These are phyloP conservation scores for Auanema sp. DNA, from an alignment of 2,888 invertebrate species.

Conservation along the genomic window DNA sequence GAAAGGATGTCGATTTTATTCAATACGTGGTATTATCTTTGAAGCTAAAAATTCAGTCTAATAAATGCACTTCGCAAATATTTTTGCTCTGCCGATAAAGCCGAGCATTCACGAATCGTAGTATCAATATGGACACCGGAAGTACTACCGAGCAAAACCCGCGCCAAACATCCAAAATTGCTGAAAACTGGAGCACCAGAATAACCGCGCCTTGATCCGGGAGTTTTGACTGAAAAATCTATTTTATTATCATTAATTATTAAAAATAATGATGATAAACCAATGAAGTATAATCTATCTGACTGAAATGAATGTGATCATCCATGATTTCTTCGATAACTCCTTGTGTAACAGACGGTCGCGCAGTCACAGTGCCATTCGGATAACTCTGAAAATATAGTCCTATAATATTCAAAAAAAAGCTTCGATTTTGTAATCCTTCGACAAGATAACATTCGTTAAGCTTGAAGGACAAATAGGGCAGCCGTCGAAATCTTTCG, in stretches of 20 bases:
- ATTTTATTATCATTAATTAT: conserved; percentile 1
- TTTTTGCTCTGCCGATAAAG: conserved; percentile 1
- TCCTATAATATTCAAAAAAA: too few species aligned
- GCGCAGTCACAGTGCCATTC: not conserved
- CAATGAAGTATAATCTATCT: not conserved
- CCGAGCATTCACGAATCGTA: not conserved
- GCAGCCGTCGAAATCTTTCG: too few species aligned
- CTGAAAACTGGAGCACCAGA: conserved; percentile 6
- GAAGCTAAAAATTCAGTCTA: too few species aligned
- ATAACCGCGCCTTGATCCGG: not conserved
- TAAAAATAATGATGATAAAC: not conserved
- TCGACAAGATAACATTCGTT: too few species aligned
- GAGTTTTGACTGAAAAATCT: not conserved
- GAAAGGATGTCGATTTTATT: too few species aligned
- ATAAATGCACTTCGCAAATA: too few species aligned
- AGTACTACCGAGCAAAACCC: conserved; percentile 4
- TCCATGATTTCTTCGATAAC: conserved; percentile 3
- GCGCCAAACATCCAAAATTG: not conserved
- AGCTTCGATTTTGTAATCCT: too few species aligned
- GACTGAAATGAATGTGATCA: not conserved
- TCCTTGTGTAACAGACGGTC: conserved; percentile 3
- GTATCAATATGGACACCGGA: not conserved
- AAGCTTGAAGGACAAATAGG: too few species aligned
- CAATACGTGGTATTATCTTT: too few species aligned
- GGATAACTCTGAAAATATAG: too few species aligned